Evolutionary conservation across 2,113 vertebrate genomes (phyloP), one percentile per base, ranked within the genome.

Genomic region (Seriola aureovittata): DNA sequence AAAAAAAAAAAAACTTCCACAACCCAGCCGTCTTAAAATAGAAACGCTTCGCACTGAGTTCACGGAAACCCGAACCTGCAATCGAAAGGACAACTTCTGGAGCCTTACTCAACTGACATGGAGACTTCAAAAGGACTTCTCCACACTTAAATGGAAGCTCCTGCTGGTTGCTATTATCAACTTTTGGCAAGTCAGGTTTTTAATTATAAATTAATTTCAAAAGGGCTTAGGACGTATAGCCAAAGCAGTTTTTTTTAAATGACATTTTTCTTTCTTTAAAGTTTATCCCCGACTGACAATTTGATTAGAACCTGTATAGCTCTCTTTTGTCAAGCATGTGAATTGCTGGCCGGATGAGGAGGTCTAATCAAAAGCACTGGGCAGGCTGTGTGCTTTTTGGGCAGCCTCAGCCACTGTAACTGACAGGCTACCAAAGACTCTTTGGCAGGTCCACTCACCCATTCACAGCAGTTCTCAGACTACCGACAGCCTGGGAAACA

Each of bases 371-470:
- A 89, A 82, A 71, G 88, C 34, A 9, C 9, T 38, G 63, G 77
- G 68, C 73, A 71, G 55, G 63, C 71, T 63, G 34, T 59, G 50
- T 58, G 65, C 59, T 23, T 89, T 69, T 82, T 76, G 77, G 80
- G 65, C 70, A 62, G 69, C 78, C 34, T 77, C 66, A 71, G 86
- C 69, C 54, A 65, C 87, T 82, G 81, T 80, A 88, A 84, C 63
- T 93, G 91, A 93, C 89, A 89, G 81, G 67, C 44, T 57, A 90
- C 89, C 86, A 90, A 88, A 93, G 86, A 80, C 62, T 85, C 73
- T 74, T 88, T 91, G 89, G 88, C 91, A 90, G 87, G 86, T 92
- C 78, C 82, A 84, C 84, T 91, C 85, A 84, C 72, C 88, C 91
- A 71, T 94, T 93, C 85, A 91, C 79, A 76, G 79, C 68, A 59